These are phyloP conservation scores for Drosophila fulvimacula DNA, from an alignment of 2,888 invertebrate genomes.

Conservation along the genomic window DNA sequence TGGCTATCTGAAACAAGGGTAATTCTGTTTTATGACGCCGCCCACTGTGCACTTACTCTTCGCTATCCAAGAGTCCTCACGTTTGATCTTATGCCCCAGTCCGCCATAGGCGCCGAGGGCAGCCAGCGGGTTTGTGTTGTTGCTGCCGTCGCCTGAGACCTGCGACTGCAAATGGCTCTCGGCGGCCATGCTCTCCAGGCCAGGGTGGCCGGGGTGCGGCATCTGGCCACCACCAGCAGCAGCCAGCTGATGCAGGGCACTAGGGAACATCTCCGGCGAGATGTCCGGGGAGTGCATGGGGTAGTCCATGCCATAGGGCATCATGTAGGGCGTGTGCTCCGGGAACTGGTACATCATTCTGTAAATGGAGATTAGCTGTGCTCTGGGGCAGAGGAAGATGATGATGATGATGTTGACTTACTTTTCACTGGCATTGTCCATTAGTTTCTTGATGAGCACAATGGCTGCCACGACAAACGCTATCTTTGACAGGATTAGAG, in stretches of 20 bases:
- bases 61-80: slow-evolving; percentile 84
- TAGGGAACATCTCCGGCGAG: slow-evolving; percentile 82
- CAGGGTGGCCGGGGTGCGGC: slow-evolving; percentile 63
- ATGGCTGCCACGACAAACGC: slow-evolving; percentile 88
- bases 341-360: slow-evolving; percentile 84
- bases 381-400: neutral
- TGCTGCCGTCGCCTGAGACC: slow-evolving; percentile 79
- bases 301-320: slow-evolving; percentile 85
- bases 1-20: slow-evolving; percentile 64
- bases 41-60: slow-evolving; percentile 70
- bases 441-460: slow-evolving; percentile 87
- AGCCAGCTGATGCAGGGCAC: slow-evolving; percentile 79
- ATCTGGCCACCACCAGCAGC: slow-evolving; percentile 72
- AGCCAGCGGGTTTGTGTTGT: slow-evolving; percentile 81
- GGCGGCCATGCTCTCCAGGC: slow-evolving; percentile 76
- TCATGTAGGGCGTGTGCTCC: slow-evolving; percentile 83
- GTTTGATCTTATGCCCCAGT: slow-evolving; percentile 83
- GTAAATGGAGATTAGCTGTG: slow-evolving; percentile 1
- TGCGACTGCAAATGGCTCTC: slow-evolving; percentile 83
- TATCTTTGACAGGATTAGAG: slow-evolving; percentile 89
- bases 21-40: slow-evolving; percentile 45
- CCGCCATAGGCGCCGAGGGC: slow-evolving; percentile 79
- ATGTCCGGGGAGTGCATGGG: slow-evolving; percentile 80
- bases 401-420: slow-evolving; percentile 50
- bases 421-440: slow-evolving; percentile 86